Evolutionary conservation across 2,113 vertebrate species (phyloP).

Genomic region (Pluvialis apricaria): DNA sequence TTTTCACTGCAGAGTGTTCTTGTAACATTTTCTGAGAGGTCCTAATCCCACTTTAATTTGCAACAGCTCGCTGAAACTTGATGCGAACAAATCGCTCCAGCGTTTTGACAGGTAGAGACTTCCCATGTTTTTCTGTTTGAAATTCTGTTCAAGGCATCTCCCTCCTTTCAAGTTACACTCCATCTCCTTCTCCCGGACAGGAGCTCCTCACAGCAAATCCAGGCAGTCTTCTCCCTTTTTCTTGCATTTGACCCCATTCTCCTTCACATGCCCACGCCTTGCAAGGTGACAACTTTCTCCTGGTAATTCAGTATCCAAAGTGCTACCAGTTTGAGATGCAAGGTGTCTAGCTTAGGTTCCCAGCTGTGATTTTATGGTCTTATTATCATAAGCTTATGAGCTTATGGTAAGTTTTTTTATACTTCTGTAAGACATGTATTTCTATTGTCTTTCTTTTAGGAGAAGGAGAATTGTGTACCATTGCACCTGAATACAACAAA

Average conservation of each 20-base stretch:
- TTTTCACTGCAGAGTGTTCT: not conserved
- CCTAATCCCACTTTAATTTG: conserved; percentile 26
- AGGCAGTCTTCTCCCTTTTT: not conserved
- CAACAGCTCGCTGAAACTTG: not conserved
- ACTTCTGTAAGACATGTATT: not conserved
- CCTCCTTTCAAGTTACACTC: not conserved
- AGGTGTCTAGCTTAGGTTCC: not conserved
- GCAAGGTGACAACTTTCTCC: not conserved
- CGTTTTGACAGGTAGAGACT: not conserved
- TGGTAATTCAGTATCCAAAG: not conserved
- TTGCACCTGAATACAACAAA: not conserved
- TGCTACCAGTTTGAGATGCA: not conserved
- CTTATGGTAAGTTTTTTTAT: not conserved
- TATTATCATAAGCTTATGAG: not conserved
- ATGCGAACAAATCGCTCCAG: not conserved
- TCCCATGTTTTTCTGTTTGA: not conserved
- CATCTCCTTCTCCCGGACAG: not conserved
- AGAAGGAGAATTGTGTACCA: not conserved
- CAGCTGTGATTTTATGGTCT: not conserved
- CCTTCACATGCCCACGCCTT: not conserved
- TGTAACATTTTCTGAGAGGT: not conserved
- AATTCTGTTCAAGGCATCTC: not conserved
- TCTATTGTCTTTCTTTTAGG: not conserved
- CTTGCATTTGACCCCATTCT: not conserved
- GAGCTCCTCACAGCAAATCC: not conserved